A percentile compares a stretch with the other conserved stretches of the same genome.
Conservation (phyloP, 2,888 invertebrate genomes). For the Ectemnius lituratus region DNA sequence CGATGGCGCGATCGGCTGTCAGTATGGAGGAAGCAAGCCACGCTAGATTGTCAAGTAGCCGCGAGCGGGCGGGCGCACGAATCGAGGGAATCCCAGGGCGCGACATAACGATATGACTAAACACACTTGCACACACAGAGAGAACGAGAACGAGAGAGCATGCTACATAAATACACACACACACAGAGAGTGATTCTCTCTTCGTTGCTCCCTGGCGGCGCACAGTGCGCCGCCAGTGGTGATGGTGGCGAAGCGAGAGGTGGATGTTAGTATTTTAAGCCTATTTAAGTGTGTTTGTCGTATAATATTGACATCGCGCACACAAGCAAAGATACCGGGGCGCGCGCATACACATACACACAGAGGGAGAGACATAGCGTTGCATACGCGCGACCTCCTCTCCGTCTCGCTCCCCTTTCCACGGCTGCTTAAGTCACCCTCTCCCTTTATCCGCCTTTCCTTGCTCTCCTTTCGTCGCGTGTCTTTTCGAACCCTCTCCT, state of each 20-base stretch:
- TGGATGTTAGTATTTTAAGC: slow-evolving; percentile 76
- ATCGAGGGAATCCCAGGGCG: slow-evolving; percentile 41
- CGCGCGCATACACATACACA: slow-evolving; percentile 57
- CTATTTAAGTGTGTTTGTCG: slow-evolving; percentile 78
- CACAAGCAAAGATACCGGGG: slow-evolving; percentile 70
- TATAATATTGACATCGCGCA: slow-evolving; percentile 77
- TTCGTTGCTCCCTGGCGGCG: slow-evolving; percentile 15
- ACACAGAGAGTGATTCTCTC: no score
- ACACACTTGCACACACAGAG: slow-evolving; percentile 66
- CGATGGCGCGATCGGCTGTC: neutral
- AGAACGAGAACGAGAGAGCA: no score
- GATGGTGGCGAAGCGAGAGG: slow-evolving; percentile 61
- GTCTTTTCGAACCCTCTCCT: slow-evolving; percentile 10
- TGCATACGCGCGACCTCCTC: neutral
- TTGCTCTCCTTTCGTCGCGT: slow-evolving; percentile 16
- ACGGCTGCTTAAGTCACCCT: neutral
- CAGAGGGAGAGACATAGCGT: neutral
- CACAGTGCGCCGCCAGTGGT: slow-evolving; percentile 64
- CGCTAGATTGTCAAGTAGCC: slow-evolving; percentile 23
- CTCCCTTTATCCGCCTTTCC: slow-evolving; percentile 17
- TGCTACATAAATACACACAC: no score
- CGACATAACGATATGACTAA: slow-evolving; percentile 67
- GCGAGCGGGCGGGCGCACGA: slow-evolving; percentile 22
- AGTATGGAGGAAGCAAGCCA: neutral
- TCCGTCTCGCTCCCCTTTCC: neutral